Base-by-base conservation (phyloP, 2,888 invertebrate species). In the Metacarcinus magister region DNA sequence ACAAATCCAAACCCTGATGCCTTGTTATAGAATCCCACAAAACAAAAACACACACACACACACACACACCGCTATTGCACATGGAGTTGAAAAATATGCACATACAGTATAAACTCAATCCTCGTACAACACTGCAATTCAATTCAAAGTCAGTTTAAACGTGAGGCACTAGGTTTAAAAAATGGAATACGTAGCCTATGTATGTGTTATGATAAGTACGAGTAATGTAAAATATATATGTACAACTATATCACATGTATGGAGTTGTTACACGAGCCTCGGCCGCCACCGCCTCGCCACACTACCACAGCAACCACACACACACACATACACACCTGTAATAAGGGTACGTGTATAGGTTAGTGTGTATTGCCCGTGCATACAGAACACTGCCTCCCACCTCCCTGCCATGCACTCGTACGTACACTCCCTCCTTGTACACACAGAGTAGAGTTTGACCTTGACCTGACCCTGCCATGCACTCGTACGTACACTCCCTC, bases 231-330 rank as follows among this genome's bases (percentile, higher is more conserved):
- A 87, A 75, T 39, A 87, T 39, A 87, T 87, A 39, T 87, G n/a
- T 16, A 87, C 39, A 16, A 87, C 39, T 39, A 87, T 87, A 87
- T 87, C 87, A 87, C 87, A 87, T 87, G 87, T 39, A 87, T 87
- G 87, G 39, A 87, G 39, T 28, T 39, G 87, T n/a, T 32, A 39
- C 16, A 67, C 39, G 39, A 39, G 39, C 39, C 39, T 39, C 39
- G 39, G 39, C 39, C 39, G 39, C 39, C 39, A 39, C 39, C 39
- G 39, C 39, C 39, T n/a, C 39, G 23, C 0, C 3, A 39, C 2
- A 19, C 87, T 54, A 87, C 87, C 87, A 16, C 19, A 16, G 87
- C 39, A 39, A 19, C 19, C 16, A 87, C n/a, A 39, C 39, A 39
- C 19, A 19, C 3, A 3, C 60, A 60, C 13, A 5, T 0, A 23